phyloP scores from a whole-genome alignment of 2,797 vertebrate genomes.

The Chelon auratus region DNA sequence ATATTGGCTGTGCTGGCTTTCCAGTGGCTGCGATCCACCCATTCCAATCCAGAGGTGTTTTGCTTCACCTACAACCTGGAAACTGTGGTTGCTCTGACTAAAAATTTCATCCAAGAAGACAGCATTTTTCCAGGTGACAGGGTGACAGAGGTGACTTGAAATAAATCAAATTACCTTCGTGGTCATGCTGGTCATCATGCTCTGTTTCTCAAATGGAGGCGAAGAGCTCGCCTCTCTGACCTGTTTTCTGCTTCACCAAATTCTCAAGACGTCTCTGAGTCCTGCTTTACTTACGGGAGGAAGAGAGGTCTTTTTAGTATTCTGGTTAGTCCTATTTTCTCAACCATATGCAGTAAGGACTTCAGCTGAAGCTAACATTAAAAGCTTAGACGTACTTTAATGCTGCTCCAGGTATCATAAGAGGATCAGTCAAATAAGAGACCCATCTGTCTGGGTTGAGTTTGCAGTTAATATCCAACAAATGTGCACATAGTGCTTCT shows the following conservation, averaged over 20 bases:
- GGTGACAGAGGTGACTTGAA: constrained; percentile 36
- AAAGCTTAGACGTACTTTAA: constrained; percentile 10
- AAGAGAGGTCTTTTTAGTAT: background rate
- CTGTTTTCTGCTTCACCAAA: background rate
- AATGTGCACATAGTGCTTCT: constrained; percentile 19
- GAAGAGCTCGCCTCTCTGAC: constrained; percentile 20
- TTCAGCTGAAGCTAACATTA: constrained; percentile 6
- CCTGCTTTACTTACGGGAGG: background rate
- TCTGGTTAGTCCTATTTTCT: constrained; percentile 5
- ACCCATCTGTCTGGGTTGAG: constrained; percentile 14
- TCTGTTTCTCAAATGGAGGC: constrained; percentile 30
- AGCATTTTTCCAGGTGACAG: constrained; percentile 39
- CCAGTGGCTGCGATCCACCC: constrained; percentile 57
- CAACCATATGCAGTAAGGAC: constrained; percentile 8
- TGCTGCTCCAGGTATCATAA: constrained; percentile 29
- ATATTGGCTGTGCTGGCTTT: constrained; percentile 72
- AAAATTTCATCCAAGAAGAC: constrained; percentile 30
- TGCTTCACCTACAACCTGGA: constrained; percentile 48
- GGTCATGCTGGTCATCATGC: constrained; percentile 31
- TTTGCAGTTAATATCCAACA: constrained; percentile 21
- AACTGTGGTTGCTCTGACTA: constrained; percentile 46
- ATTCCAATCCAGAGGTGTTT: constrained; percentile 47
- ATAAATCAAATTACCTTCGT: constrained; percentile 48
- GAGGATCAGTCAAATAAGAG: constrained; percentile 37
- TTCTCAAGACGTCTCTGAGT: background rate